These are phyloP conservation scores for Meloidogyne exigua DNA, from an alignment of 1,140 invertebrate species.

Conservation along the genomic window DNA sequence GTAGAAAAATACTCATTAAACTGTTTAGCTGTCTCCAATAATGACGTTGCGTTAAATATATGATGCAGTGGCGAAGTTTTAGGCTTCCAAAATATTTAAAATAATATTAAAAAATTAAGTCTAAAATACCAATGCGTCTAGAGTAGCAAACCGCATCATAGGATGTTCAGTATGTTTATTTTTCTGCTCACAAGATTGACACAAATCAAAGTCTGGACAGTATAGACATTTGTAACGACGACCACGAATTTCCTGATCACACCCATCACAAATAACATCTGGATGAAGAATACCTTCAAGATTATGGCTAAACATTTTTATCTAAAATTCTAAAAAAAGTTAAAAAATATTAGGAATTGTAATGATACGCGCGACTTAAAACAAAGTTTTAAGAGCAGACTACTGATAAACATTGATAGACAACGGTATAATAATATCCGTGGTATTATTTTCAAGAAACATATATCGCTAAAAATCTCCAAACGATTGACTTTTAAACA, in stretches of 20 bases:
- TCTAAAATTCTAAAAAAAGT: neutral
- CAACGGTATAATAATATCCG: too few species aligned
- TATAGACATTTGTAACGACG: neutral
- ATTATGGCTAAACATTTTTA: neutral
- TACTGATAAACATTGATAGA: too few species aligned
- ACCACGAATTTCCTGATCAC: slow-evolving; percentile 65
- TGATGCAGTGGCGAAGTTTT: too few species aligned
- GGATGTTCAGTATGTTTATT: slow-evolving; percentile 76
- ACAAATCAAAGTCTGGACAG: slow-evolving; percentile 6
- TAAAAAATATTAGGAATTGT: too few species aligned
- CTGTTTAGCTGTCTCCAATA: too few species aligned
- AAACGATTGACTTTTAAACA: too few species aligned
- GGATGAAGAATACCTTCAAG: slow-evolving; percentile 67
- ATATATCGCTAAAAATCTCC: too few species aligned
- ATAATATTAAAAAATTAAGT: neutral
- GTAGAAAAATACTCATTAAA: neutral
- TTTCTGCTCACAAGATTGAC: slow-evolving; percentile 71
- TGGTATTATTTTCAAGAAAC: too few species aligned
- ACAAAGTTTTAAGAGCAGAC: too few species aligned
- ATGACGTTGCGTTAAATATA: neutral
- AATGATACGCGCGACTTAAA: too few species aligned
- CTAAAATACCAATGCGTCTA: slow-evolving; percentile 19
- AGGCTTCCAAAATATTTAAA: neutral
- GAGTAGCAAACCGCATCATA: slow-evolving; percentile 73
- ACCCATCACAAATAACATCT: slow-evolving; percentile 76